phyloP scores from a whole-genome alignment of 2,888 invertebrate genomes.

The Limnephilus lunatus region DNA sequence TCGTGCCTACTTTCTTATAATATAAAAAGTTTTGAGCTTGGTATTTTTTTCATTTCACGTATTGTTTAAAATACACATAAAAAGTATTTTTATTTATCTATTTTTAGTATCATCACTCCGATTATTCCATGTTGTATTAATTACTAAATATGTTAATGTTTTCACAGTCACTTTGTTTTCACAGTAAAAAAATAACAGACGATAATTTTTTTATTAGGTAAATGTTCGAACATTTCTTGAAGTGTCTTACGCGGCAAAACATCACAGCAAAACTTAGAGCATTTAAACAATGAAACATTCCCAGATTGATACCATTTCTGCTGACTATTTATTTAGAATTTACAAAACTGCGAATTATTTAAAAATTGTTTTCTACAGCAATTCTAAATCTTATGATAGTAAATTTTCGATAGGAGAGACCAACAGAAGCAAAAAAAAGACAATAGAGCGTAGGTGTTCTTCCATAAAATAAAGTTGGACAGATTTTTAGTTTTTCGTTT shows the following conservation, averaged over 20 bases:
- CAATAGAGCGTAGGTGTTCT: background rate
- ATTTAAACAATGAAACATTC: background rate
- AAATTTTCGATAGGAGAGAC: background rate
- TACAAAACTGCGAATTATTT: background rate
- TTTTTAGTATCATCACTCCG: background rate
- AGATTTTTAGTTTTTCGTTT: background rate
- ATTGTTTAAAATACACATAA: background rate
- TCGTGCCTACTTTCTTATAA: constrained; percentile 33
- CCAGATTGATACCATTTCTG: background rate
- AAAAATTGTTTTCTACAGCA: background rate
- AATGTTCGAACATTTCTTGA: constrained; percentile 2
- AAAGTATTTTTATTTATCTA: background rate
- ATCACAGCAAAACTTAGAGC: constrained; percentile 3
- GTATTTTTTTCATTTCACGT: background rate
- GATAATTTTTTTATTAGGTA: background rate
- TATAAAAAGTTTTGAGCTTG: constrained; percentile 27
- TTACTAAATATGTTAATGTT: constrained; percentile 7
- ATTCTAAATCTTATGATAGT: background rate
- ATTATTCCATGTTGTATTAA: background rate
- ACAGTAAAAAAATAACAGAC: constrained; percentile 40
- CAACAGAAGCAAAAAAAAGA: background rate
- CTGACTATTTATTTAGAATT: background rate
- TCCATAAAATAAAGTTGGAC: background rate
- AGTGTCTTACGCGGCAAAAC: constrained; percentile 33
- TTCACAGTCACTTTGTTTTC: constrained; percentile 18